Evolutionary conservation across 2,797 vertebrate species (phyloP).

Genomic region (Pseudotriccus pelzelni): DNA sequence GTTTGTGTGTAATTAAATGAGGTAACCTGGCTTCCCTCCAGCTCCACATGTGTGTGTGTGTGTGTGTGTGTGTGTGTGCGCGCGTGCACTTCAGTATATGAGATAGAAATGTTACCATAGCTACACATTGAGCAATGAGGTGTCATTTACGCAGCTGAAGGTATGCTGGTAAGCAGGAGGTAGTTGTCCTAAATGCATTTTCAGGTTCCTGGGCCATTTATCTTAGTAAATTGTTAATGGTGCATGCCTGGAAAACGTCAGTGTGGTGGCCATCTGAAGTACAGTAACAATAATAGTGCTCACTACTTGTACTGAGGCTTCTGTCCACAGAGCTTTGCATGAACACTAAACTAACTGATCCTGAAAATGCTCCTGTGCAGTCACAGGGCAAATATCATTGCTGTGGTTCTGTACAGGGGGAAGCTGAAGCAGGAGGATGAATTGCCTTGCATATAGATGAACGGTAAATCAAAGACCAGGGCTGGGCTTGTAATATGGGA

Average conservation of each 20-base stretch:
- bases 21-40: background rate
- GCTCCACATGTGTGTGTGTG: background rate
- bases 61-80: background rate
- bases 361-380: conserved; percentile 10
- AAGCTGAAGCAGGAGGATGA: background rate
- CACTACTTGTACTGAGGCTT: conserved; percentile 20
- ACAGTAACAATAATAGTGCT: conserved; percentile 45
- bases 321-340: conserved; percentile 36
- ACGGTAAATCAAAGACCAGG: background rate
- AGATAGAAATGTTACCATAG: conserved; percentile 45
- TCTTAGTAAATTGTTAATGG: conserved; percentile 49
- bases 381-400: background rate
- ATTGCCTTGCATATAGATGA: background rate
- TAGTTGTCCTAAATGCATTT: conserved; percentile 52
- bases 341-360: conserved; percentile 34
- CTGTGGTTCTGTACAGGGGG: background rate
- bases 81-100: background rate
- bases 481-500: background rate
- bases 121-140: background rate
- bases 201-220: conserved; percentile 27
- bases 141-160: conserved; percentile 2
- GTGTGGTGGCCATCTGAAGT: background rate
- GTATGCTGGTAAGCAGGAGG: conserved; percentile 9
- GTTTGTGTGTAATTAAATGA: background rate
- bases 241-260: conserved; percentile 25